These are phyloP conservation scores for Motacilla alba DNA, from an alignment of 2,113 vertebrate genomes.

Conservation along the genomic window DNA sequence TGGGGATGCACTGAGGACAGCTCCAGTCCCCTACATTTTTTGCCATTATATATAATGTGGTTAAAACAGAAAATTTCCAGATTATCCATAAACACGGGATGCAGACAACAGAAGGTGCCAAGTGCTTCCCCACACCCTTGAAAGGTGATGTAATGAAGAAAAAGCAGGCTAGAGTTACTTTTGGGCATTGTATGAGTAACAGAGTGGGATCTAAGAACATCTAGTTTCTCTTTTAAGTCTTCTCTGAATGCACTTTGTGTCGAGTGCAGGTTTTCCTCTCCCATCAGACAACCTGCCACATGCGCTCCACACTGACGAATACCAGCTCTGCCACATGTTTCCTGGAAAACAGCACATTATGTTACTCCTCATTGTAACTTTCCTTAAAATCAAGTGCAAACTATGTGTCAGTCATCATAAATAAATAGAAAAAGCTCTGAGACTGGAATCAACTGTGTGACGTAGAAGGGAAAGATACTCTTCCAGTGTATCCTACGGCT, in stretches of 20 bases:
- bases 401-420: not conserved
- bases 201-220: not conserved
- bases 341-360: not conserved
- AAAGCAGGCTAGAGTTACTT: not conserved
- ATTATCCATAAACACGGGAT: not conserved
- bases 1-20: not conserved
- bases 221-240: not conserved
- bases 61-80: not conserved
- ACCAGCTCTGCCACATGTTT: not conserved
- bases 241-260: not conserved
- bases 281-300: not conserved
- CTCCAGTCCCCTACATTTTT: not conserved
- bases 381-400: not conserved
- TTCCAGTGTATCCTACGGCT: not conserved
- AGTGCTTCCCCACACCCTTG: not conserved
- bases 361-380: not conserved
- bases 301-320: not conserved
- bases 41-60: not conserved
- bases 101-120: not conserved
- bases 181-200: not conserved
- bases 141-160: not conserved
- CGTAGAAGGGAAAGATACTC: not conserved
- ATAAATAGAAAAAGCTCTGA: not conserved
- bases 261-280: not conserved
- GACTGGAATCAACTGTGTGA: not conserved